Base-by-base conservation (phyloP, 2,888 invertebrate species). In the Pocota personata region DNA sequence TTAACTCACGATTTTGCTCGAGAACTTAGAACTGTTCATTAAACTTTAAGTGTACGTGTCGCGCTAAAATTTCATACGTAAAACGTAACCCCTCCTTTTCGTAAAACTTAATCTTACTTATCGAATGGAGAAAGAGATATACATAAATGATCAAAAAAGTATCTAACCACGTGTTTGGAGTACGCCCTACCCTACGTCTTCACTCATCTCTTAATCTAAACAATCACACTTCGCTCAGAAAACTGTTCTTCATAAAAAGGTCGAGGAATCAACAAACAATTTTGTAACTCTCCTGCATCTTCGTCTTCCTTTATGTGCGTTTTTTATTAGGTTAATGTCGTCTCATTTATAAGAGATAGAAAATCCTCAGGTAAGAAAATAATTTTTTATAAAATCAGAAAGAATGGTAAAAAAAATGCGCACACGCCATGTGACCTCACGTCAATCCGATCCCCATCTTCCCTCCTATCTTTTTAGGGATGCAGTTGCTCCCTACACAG, bases 361-460 rank as follows among this genome's bases (percentile, higher is more conserved):
- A 48, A 52, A 71, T 58, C 58, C 57, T 72, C 84, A 86, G 84
- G 84, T 86, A 84, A 84, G 64, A 71, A 69, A 21, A 75, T n/a
- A 71, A 67, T 24, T 35, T 35, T 37, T 24, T 37, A 82, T 24
- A 52, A 64, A 80, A 62, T 35, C 32, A 21, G 46, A 55, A 43
- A 21, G 40, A 55, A 35, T 48, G 21, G 37, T 55, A 73, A 64
- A 82, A 78, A 78, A 66, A 73, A 37, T 46, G 14, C 24, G 66
- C 80, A 76, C 82, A 82, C 66, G 82, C 66, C 66, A 55, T 62
- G 32, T 52, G 86, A 82, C 86, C 82, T 87, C 82, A 86, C 46
- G 72, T 77, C 82, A 57, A 66, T 60, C 35, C 57, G 67, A 73
- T 82, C 86, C 84, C 84, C 84, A 80, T 71, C 27, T 37, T 21